These are phyloP conservation scores for Sesia bembeciformis DNA, from an alignment of 2,888 invertebrate species.

Conservation along the genomic window DNA sequence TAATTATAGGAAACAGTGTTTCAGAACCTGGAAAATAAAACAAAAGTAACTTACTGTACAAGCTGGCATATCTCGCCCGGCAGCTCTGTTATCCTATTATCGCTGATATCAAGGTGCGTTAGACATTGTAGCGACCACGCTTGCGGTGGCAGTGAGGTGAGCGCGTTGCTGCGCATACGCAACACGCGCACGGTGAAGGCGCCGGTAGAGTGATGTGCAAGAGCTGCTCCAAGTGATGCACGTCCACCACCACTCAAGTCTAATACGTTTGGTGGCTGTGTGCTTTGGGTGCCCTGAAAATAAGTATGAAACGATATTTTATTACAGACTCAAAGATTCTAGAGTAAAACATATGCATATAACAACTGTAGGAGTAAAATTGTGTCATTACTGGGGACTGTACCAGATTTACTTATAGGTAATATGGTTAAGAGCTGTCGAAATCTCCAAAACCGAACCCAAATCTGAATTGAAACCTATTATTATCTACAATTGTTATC, in stretches of 20 bases:
- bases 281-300: conserved; percentile 59
- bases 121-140: conserved; percentile 75
- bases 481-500: no score
- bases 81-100: conserved; percentile 78
- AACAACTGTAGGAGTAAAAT: no score
- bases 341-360: no score
- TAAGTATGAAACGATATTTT: no score
- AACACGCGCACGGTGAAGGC: conserved; percentile 54
- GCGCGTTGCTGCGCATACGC: conserved; percentile 64
- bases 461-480: no score
- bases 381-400: no score
- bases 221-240: conserved; percentile 39
- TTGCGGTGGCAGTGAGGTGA: conserved; percentile 75
- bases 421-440: no score
- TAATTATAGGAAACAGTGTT: no score
- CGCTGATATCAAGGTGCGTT: conserved; percentile 79
- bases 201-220: conserved; percentile 43
- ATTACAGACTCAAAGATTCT: no score
- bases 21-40: background rate
- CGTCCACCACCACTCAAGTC: conserved; percentile 57
- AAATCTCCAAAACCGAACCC: no score
- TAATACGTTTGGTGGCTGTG: conserved; percentile 59
- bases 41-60: conserved; percentile 44
- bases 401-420: no score
- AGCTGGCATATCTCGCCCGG: conserved; percentile 77